Percentiles rank a stretch among this genome's conserved stretches.
phyloP scores from a whole-genome alignment of 2,113 vertebrate species.

The Gallinago jamesoni region DNA sequence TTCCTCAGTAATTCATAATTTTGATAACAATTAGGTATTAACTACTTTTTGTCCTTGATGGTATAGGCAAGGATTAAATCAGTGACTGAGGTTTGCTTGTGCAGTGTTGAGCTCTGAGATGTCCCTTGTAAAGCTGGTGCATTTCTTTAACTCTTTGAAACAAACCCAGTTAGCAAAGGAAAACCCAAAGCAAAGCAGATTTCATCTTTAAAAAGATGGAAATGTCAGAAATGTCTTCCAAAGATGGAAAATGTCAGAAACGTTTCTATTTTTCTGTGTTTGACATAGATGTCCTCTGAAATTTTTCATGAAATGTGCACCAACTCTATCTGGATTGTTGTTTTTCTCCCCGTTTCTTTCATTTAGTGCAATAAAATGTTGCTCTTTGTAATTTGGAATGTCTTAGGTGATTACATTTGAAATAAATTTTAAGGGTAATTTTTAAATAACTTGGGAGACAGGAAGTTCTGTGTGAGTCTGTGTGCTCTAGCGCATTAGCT shows the following conservation, averaged over 20 bases:
- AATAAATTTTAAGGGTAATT: background rate
- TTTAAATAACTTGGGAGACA: background rate
- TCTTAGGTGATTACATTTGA: background rate
- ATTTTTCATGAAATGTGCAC: background rate
- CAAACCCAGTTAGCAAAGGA: background rate
- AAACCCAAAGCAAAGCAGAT: background rate
- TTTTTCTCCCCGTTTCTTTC: background rate
- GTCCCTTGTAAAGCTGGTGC: background rate
- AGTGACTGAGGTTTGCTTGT: background rate
- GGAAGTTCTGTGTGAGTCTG: background rate
- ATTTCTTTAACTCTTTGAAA: background rate
- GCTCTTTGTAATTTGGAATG: background rate
- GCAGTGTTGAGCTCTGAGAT: background rate
- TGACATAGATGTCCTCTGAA: background rate
- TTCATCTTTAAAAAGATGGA: background rate
- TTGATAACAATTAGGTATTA: background rate
- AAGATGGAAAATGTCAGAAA: background rate
- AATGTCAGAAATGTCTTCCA: background rate
- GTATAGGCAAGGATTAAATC: background rate
- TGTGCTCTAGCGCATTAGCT: background rate
- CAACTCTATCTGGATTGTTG: background rate
- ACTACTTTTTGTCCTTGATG: background rate
- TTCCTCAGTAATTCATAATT: background rate
- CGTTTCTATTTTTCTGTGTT: background rate
- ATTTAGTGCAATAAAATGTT: background rate